These are phyloP conservation scores for Liopterus haemorrhoidalis DNA, from an alignment of 2,888 invertebrate species.

Conservation along the genomic window DNA sequence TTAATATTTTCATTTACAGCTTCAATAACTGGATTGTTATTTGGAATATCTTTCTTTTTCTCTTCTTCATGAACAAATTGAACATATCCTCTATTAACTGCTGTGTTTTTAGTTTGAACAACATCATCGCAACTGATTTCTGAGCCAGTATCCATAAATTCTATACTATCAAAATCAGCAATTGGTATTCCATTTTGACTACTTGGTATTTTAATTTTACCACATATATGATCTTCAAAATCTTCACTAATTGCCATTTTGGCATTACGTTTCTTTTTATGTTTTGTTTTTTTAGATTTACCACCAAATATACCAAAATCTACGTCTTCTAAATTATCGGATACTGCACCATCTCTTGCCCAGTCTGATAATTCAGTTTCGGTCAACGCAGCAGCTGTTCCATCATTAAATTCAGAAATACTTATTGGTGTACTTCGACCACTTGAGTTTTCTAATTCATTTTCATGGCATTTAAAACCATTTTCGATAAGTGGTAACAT, in stretches of 20 bases:
- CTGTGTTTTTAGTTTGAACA: conserved; percentile 50
- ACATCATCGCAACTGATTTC: conserved; percentile 64
- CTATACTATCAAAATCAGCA: conserved; percentile 69
- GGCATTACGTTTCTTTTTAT: conserved; percentile 26
- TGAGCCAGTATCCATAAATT: conserved; percentile 81
- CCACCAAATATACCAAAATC: conserved; percentile 54
- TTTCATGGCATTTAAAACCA: conserved; percentile 24
- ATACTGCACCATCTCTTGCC: conserved; percentile 74
- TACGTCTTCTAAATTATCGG: conserved; percentile 67
- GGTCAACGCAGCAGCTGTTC: conserved; percentile 66
- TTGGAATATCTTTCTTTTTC: conserved; percentile 28
- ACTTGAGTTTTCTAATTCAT: conserved; percentile 39
- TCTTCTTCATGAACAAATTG: conserved; percentile 56
- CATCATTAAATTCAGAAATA: conserved; percentile 54
- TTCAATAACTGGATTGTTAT: conserved; percentile 25
- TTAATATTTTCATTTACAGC: conserved; percentile 44
- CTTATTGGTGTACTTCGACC: conserved; percentile 55
- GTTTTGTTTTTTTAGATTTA: conserved; percentile 37
- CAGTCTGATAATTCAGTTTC: conserved; percentile 87
- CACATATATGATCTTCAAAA: conserved; percentile 43
- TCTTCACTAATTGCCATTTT: conserved; percentile 43
- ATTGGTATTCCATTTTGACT: conserved; percentile 37
- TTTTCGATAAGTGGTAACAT: conserved; percentile 39
- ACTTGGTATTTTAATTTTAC: conserved; percentile 39
- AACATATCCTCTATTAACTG: conserved; percentile 59